These are phyloP conservation scores for Girardinichthys multiradiatus DNA, from an alignment of 2,113 vertebrate species.

Conservation along the genomic window DNA sequence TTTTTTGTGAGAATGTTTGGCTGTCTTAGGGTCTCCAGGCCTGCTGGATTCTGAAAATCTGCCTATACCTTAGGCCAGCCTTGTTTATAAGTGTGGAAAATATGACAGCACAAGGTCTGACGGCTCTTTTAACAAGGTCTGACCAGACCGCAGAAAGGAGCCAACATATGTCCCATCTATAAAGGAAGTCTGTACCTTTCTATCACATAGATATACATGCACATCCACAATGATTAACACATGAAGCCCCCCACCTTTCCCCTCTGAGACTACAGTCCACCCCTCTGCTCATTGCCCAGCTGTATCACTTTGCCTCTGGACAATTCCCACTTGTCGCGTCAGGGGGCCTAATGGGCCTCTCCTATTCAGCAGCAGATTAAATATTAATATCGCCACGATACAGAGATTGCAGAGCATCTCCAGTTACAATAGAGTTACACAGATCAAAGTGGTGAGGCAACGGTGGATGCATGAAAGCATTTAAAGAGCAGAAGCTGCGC, in stretches of 20 bases:
- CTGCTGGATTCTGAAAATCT: too few relatives aligned
- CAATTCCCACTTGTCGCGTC: conserved; percentile 83
- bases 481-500: conserved; percentile 79
- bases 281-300: conserved; percentile 78
- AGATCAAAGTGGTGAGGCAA: conserved; percentile 80
- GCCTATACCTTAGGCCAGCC: neutral
- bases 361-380: conserved; percentile 85
- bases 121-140: conserved; percentile 50
- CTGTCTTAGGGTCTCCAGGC: neutral
- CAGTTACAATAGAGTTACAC: conserved; percentile 80
- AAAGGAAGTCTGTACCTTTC: conserved; percentile 39
- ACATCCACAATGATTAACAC: conserved; percentile 50
- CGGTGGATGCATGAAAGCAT: conserved; percentile 78
- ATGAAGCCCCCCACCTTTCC: conserved; percentile 19
- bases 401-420: conserved; percentile 84
- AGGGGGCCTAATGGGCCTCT: conserved; percentile 83
- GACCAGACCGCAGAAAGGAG: conserved; percentile 29
- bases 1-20: neutral
- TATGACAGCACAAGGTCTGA: conserved; percentile 33
- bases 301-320: conserved; percentile 84
- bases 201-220: conserved; percentile 29
- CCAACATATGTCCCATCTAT: conserved; percentile 51
- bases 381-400: conserved; percentile 85
- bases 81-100: neutral
- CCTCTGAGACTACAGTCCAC: conserved; percentile 63